Conservation (phyloP, 1,140 invertebrate species). For the Meteorus sp. region DNA sequence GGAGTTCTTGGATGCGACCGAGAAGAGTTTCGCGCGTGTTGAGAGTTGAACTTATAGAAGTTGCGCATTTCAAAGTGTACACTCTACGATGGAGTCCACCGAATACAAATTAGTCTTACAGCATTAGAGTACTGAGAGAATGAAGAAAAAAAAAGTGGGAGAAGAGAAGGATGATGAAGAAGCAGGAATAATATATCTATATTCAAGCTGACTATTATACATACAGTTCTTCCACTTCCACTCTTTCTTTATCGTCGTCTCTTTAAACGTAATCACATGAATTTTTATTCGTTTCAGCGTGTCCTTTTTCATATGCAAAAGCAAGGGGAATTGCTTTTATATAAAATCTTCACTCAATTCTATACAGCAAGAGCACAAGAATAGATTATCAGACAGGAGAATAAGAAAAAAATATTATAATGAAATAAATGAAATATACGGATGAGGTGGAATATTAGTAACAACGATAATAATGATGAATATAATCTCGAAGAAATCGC, state of each 20-base stretch:
- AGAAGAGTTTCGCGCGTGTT: slow-evolving; percentile 11
- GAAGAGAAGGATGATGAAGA: too few relatives aligned
- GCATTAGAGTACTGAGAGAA: too few relatives aligned
- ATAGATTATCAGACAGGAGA: too few relatives aligned
- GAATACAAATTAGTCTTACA: slow-evolving; percentile 26
- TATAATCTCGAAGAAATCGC: neutral
- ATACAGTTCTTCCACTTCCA: neutral
- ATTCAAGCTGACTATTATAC: neutral
- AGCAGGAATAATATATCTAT: neutral
- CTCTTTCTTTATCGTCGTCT: too few relatives aligned
- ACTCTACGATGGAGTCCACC: neutral
- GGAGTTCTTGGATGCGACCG: too few relatives aligned
- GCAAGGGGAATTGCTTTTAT: neutral
- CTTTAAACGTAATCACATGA: neutral
- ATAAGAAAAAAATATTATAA: too few relatives aligned
- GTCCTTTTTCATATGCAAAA: neutral
- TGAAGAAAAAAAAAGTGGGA: too few relatives aligned
- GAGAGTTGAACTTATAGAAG: too few relatives aligned
- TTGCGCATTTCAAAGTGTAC: slow-evolving; percentile 10
- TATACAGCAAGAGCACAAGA: too few relatives aligned
- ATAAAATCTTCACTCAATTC: too few relatives aligned
- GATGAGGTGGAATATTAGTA: too few relatives aligned
- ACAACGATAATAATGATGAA: neutral
- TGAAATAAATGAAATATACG: too few relatives aligned
- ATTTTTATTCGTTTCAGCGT: neutral